Conservation (phyloP, 2,113 vertebrate genomes). For the Leucosticte australis region DNA sequence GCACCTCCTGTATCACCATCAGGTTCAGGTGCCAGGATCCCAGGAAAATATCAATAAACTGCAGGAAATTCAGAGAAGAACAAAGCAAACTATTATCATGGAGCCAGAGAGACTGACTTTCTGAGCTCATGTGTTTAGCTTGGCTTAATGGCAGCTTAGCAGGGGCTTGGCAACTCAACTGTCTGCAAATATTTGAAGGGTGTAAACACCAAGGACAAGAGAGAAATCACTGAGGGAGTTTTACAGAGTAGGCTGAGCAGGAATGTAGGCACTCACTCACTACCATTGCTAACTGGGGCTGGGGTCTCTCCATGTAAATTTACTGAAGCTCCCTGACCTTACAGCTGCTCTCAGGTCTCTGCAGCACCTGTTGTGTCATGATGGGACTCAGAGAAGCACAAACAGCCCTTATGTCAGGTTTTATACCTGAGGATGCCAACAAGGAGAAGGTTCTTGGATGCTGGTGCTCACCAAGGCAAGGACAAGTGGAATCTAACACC, state of each 20-base stretch:
- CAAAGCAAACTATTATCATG: slow-evolving; percentile 35
- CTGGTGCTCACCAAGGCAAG: not conserved
- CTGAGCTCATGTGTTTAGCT: slow-evolving; percentile 66
- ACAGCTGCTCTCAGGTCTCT: not conserved
- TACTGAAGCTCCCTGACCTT: not conserved
- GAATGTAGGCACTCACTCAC: not conserved
- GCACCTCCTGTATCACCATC: not conserved
- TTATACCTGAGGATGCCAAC: not conserved
- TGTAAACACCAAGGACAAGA: slow-evolving; percentile 31
- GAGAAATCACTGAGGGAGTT: not conserved
- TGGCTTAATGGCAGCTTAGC: slow-evolving; percentile 23
- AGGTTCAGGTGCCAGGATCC: not conserved
- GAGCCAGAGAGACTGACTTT: slow-evolving; percentile 28
- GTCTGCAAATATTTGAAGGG: slow-evolving; percentile 37
- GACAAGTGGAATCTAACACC: not conserved
- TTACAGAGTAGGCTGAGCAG: not conserved
- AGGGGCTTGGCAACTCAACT: slow-evolving; percentile 26
- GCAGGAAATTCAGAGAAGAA: slow-evolving; percentile 18
- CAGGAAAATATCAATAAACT: not conserved
- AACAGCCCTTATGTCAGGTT: rapidly evolving
- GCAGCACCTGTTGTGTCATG: rapidly evolving
- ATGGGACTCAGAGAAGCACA: not conserved
- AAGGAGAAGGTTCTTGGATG: not conserved
- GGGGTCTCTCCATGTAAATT: not conserved
- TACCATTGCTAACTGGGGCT: not conserved